Percentiles rank a stretch among this genome's conserved stretches.
These are phyloP conservation scores for Pardalotus punctatus DNA, from an alignment of 2,113 vertebrate genomes.

Conservation along the genomic window DNA sequence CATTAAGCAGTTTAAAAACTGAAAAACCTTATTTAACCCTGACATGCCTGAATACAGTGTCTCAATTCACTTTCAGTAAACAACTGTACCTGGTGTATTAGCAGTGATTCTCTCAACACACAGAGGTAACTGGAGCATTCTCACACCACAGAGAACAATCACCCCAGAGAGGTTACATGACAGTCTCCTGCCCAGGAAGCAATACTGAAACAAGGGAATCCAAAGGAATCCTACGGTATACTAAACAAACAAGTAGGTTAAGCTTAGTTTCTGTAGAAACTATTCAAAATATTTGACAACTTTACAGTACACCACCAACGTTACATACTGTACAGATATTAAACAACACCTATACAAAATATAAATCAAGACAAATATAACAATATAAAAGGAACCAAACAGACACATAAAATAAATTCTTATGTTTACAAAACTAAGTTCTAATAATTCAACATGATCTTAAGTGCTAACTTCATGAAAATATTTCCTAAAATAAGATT, in stretches of 20 bases:
- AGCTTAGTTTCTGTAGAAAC: not conserved
- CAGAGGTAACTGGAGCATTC: not conserved
- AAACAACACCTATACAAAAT: not conserved
- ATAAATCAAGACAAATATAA: not conserved
- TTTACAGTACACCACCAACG: not conserved
- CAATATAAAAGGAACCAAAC: not conserved
- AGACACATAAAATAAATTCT: not conserved
- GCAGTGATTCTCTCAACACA: not conserved
- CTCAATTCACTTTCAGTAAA: not conserved
- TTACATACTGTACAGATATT: not conserved
- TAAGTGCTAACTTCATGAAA: not conserved
- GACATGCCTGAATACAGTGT: not conserved
- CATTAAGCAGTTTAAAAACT: not conserved
- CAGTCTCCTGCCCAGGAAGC: not conserved
- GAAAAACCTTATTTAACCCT: not conserved
- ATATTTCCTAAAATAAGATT: not conserved
- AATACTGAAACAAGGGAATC: not conserved
- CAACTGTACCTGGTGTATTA: not conserved
- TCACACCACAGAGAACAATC: not conserved
- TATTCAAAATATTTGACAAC: not conserved
- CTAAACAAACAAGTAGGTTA: not conserved
- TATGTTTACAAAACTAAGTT: not conserved
- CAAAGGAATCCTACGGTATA: not conserved
- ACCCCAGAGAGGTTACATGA: not conserved
- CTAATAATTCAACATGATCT: not conserved